Percentiles rank a stretch among this genome's conserved stretches.
Conservation (phyloP, 2,797 vertebrate genomes). For the Carcharodon carcharias region DNA sequence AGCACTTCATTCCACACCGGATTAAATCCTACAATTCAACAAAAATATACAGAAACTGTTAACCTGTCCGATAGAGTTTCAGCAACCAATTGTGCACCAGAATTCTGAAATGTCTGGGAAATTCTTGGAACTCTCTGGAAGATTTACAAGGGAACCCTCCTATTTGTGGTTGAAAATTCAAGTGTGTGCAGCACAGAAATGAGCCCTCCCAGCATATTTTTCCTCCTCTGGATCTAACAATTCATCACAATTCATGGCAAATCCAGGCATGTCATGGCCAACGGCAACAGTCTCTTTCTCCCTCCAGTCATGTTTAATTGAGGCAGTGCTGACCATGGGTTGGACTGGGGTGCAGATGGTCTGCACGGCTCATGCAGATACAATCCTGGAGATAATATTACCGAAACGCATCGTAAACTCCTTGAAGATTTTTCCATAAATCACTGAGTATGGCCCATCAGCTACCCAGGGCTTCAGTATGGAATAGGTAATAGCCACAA, state of each 20-base stretch:
- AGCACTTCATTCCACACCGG: slow-evolving; percentile 25
- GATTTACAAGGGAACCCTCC: neutral
- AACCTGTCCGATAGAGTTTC: neutral
- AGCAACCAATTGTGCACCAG: too few species aligned
- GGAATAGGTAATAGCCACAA: neutral
- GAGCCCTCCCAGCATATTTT: neutral
- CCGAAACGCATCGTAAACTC: neutral
- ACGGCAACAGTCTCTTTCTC: neutral
- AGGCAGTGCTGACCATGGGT: neutral
- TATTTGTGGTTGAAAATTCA: neutral
- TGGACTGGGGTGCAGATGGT: neutral
- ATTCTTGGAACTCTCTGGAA: neutral
- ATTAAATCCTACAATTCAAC: slow-evolving; percentile 35
- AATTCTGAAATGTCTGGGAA: neutral
- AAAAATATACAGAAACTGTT: neutral
- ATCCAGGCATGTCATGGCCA: neutral
- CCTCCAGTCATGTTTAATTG: neutral
- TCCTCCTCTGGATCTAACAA: neutral
- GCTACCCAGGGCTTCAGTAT: neutral
- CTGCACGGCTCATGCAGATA: too few species aligned
- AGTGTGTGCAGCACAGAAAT: neutral
- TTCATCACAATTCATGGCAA: neutral
- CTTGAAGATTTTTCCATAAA: neutral
- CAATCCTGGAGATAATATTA: neutral
- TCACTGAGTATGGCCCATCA: neutral